A percentile compares a stretch with the other conserved stretches of the same genome.
phyloP scores from a whole-genome alignment of 2,113 vertebrate species.

The Empidonax traillii region DNA sequence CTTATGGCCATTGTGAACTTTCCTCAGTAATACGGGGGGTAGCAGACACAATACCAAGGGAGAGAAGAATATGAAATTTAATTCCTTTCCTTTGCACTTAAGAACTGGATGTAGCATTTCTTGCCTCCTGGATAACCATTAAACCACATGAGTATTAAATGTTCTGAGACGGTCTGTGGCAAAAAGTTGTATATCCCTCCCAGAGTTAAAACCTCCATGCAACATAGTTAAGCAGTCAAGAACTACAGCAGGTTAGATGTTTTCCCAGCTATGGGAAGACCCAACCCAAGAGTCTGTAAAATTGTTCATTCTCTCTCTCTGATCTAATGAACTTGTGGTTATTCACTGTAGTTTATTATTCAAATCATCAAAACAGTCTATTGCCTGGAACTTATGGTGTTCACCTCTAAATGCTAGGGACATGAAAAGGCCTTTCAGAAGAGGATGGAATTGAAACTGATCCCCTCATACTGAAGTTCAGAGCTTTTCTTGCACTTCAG shows the following conservation, averaged over 20 bases:
- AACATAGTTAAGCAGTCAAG: not conserved
- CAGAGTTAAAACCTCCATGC: not conserved
- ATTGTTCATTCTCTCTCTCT: not conserved
- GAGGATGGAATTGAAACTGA: not conserved
- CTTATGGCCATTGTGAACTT: not conserved
- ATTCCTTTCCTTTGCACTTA: not conserved
- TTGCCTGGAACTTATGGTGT: not conserved
- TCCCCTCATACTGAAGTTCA: not conserved
- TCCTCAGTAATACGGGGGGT: not conserved
- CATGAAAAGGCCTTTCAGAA: not conserved
- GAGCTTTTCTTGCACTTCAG: not conserved
- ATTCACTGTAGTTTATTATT: not conserved
- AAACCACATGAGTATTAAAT: not conserved
- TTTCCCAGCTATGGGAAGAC: not conserved
- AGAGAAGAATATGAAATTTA: not conserved
- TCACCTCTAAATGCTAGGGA: not conserved
- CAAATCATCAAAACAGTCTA: not conserved
- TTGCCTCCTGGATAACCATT: not conserved
- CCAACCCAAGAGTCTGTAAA: not conserved
- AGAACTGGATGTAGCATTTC: not conserved
- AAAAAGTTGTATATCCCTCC: not conserved
- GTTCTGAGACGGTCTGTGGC: not conserved
- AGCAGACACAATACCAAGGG: not conserved
- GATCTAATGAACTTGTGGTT: not conserved
- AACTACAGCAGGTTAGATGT: not conserved